Evolutionary conservation across 2,113 vertebrate species (phyloP).

Genomic region (Apaloderma vittatum): DNA sequence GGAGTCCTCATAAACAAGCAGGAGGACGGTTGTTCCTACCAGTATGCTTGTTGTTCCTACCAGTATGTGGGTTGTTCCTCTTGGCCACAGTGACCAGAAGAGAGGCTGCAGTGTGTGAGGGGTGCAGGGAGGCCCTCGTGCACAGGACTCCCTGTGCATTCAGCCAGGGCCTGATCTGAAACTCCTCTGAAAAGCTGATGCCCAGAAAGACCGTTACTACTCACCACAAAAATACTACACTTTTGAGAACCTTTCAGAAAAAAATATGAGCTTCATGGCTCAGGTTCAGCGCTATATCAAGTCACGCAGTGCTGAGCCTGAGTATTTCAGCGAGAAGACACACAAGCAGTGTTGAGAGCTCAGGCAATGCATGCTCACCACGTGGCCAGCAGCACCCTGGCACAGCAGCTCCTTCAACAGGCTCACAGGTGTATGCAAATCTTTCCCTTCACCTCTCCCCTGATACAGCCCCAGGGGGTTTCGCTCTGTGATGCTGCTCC

Average conservation of each 20-base stretch:
- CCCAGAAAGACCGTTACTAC: fast-evolving
- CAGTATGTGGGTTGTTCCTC: fast-evolving
- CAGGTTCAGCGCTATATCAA: background rate
- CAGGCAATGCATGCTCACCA: background rate
- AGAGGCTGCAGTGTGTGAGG: fast-evolving
- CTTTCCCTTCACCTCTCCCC: background rate
- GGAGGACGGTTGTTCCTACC: background rate
- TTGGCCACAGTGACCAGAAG: background rate
- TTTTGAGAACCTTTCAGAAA: background rate
- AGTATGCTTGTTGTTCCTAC: background rate
- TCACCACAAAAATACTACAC: background rate
- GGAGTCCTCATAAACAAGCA: background rate
- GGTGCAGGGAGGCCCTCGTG: background rate
- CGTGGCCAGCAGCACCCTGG: background rate
- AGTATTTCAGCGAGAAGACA: background rate
- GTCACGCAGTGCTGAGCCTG: background rate
- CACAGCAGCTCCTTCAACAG: background rate
- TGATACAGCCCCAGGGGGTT: background rate
- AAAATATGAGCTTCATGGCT: background rate
- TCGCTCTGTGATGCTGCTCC: background rate
- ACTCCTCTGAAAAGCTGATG: background rate
- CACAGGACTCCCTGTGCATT: fast-evolving
- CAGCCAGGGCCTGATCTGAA: background rate
- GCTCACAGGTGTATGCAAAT: fast-evolving
- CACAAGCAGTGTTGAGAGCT: background rate